Evolutionary conservation across 1,140 invertebrate genomes (phyloP).

Genomic region (Battus philenor): DNA sequence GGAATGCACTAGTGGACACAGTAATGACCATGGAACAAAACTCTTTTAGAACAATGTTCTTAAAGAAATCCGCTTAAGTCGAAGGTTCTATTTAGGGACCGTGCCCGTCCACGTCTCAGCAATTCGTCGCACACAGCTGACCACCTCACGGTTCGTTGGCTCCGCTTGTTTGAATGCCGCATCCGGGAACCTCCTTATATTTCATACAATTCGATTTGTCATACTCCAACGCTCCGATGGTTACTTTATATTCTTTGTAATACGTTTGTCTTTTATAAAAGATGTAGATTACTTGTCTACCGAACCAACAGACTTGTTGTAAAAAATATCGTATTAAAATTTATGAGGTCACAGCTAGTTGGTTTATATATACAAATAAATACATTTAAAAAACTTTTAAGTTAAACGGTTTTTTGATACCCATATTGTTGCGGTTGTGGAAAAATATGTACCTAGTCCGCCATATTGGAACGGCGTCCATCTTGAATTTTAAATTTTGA

Average conservation of each 20-base stretch:
- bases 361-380: not conserved
- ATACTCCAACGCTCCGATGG: conserved; percentile 1
- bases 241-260: too few relatives aligned
- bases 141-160: conserved; percentile 31
- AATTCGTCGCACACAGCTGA: conserved; percentile 20
- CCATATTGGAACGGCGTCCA: too few relatives aligned
- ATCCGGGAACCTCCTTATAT: conserved; percentile 21
- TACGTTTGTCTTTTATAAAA: conserved; percentile 6
- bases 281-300: not conserved
- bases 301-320: not conserved
- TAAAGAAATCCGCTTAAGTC: conserved; percentile 12
- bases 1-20: too few relatives aligned
- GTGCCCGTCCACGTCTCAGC: conserved; percentile 5
- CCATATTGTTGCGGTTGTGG: too few relatives aligned
- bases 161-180: conserved; percentile 39
- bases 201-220: conserved; percentile 26
- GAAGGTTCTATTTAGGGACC: not conserved
- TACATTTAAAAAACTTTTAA: too few relatives aligned
- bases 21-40: too few relatives aligned
- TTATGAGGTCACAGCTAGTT: not conserved
- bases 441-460: too few relatives aligned
- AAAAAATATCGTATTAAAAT: not conserved
- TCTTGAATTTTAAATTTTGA: too few relatives aligned
- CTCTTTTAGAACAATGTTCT: too few relatives aligned
- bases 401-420: too few relatives aligned